phyloP scores from a whole-genome alignment of 2,888 invertebrate genomes.

The Electrophaes corylata region DNA sequence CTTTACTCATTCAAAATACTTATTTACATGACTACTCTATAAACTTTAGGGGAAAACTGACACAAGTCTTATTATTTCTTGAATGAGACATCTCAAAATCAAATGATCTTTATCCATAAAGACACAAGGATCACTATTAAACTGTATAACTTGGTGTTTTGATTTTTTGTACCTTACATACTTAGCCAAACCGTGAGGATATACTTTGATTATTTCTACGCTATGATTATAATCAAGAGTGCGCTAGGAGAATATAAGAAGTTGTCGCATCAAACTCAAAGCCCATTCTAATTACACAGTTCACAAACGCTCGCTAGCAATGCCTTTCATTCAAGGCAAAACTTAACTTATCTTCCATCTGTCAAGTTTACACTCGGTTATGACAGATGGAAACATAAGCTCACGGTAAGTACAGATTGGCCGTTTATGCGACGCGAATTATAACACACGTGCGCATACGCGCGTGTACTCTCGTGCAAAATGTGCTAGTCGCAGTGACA shows the following conservation, averaged over 20 bases:
- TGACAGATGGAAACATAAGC: neutral
- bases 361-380: neutral
- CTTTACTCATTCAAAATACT: constrained; percentile 66
- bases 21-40: constrained; percentile 68
- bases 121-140: too few relatives aligned
- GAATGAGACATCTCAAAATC: constrained; percentile 1
- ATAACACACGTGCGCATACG: too few relatives aligned
- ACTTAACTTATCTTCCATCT: too few relatives aligned
- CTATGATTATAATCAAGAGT: constrained; percentile 14
- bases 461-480: neutral
- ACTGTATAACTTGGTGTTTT: constrained; percentile 20
- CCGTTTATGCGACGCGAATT: neutral
- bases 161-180: constrained; percentile 7
- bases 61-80: constrained; percentile 28
- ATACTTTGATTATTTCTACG: constrained; percentile 12
- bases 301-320: neutral
- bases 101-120: too few relatives aligned
- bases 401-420: neutral
- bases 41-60: constrained; percentile 39
- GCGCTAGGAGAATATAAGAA: constrained; percentile 7
- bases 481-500: neutral
- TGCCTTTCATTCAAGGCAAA: too few relatives aligned
- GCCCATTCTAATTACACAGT: neutral
- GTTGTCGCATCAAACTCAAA: neutral
- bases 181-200: constrained; percentile 20